phyloP scores from a whole-genome alignment of 2,797 vertebrate species.

The Tadarida brasiliensis region DNA sequence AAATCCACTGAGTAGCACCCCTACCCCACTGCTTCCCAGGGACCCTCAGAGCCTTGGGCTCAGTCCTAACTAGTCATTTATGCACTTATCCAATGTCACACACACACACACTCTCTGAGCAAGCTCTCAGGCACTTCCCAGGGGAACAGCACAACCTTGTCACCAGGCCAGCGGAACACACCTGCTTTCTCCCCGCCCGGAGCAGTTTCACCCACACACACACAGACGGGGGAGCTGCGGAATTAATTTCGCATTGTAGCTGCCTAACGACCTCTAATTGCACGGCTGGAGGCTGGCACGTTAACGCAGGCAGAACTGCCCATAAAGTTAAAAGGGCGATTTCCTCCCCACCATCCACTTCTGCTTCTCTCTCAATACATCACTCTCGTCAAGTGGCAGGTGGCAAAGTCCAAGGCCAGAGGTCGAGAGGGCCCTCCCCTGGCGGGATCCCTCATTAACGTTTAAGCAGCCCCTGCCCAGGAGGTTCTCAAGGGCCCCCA shows the following conservation, averaged over 20 bases:
- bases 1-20: rapidly evolving
- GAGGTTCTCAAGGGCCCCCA: background rate
- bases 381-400: constrained; percentile 17
- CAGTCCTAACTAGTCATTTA: constrained; percentile 41
- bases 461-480: background rate
- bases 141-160: constrained; percentile 47
- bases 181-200: background rate
- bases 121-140: background rate
- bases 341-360: constrained; percentile 72
- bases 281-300: constrained; percentile 76
- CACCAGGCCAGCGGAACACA: constrained; percentile 62
- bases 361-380: constrained; percentile 68
- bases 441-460: background rate
- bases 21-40: background rate
- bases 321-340: constrained; percentile 69
- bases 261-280: constrained; percentile 78
- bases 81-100: constrained; percentile 52
- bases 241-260: constrained; percentile 73
- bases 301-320: constrained; percentile 59
- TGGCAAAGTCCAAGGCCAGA: background rate
- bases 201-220: constrained; percentile 10
- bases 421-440: background rate
- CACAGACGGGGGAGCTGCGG: rapidly evolving
- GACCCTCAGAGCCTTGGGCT: background rate
- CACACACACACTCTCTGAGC: background rate